Evolutionary conservation across 1,140 invertebrate species (phyloP).

Genomic region (Cotesia typhae): DNA sequence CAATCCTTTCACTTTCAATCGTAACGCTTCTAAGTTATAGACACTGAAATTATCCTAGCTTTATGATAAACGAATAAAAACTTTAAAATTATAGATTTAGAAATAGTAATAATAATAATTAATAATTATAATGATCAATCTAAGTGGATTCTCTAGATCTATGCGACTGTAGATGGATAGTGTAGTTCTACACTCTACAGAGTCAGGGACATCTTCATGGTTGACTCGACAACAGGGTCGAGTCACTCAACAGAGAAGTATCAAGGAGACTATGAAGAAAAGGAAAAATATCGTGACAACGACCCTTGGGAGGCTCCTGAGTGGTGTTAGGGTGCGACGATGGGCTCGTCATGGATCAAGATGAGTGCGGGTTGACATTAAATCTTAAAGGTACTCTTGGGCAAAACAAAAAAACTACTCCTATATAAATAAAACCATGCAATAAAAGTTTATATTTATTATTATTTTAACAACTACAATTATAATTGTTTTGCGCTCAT

Average conservation of each 20-base stretch:
- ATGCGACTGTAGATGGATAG: neutral
- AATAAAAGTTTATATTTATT: too few relatives aligned
- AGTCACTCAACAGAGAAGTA: slow-evolving; percentile 20
- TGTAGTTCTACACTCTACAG: neutral
- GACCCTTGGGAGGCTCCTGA: slow-evolving; percentile 35
- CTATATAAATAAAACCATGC: neutral
- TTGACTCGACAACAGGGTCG: slow-evolving; percentile 42
- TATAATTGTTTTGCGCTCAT: too few relatives aligned
- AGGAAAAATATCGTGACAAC: slow-evolving; percentile 24
- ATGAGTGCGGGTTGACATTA: slow-evolving; percentile 26
- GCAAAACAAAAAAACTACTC: neutral
- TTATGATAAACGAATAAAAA: neutral
- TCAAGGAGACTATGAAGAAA: slow-evolving; percentile 6
- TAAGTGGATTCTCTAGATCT: neutral
- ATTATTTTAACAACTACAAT: too few relatives aligned
- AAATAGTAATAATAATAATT: neutral
- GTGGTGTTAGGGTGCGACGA: slow-evolving; percentile 40
- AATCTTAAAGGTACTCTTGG: slow-evolving; percentile 13
- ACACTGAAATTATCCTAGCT: neutral
- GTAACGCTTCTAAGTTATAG: too few relatives aligned
- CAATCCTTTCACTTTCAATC: too few relatives aligned
- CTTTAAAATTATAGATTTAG: neutral
- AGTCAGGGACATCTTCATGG: slow-evolving; percentile 39
- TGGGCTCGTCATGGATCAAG: slow-evolving; percentile 36
- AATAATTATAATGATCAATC: neutral